phyloP scores from a whole-genome alignment of 2,888 invertebrate genomes.

The Calameuta idolon region DNA sequence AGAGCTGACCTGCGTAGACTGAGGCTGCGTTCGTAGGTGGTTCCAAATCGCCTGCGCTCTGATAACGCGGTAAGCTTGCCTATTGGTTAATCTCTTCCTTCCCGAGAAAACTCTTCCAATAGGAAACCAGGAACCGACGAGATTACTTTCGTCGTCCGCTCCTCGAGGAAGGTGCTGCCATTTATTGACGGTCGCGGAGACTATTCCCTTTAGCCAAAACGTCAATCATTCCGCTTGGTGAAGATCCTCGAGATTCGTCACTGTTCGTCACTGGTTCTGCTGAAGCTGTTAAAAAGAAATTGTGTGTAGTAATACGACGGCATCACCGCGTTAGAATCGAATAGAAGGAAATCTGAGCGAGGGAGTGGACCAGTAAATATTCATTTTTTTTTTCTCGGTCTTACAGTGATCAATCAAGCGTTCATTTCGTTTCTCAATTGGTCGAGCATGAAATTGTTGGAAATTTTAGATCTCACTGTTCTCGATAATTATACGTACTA shows the following conservation, averaged over 20 bases:
- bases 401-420: not conserved
- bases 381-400: not conserved
- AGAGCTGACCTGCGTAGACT: not conserved
- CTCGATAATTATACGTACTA: not conserved
- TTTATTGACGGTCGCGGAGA: not conserved
- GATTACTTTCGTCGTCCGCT: not conserved
- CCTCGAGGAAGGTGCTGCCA: not conserved
- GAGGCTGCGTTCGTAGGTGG: slow-evolving; percentile 8
- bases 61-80: slow-evolving; percentile 1
- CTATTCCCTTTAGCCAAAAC: not conserved
- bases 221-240: not conserved
- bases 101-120: not conserved
- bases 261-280: not conserved
- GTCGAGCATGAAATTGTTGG: not conserved
- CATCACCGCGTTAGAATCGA: no score
- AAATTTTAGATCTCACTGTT: not conserved
- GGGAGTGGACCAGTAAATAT: no score
- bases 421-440: not conserved
- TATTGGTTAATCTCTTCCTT: not conserved
- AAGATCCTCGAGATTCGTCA: not conserved
- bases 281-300: not conserved
- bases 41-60: slow-evolving; percentile 1
- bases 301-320: not conserved
- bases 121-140: not conserved
- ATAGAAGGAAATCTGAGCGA: not conserved